Evolutionary conservation across 2,113 vertebrate genomes (phyloP), one percentile per base, ranked within the genome.

Genomic region (Genyomyrus donnyi): DNA sequence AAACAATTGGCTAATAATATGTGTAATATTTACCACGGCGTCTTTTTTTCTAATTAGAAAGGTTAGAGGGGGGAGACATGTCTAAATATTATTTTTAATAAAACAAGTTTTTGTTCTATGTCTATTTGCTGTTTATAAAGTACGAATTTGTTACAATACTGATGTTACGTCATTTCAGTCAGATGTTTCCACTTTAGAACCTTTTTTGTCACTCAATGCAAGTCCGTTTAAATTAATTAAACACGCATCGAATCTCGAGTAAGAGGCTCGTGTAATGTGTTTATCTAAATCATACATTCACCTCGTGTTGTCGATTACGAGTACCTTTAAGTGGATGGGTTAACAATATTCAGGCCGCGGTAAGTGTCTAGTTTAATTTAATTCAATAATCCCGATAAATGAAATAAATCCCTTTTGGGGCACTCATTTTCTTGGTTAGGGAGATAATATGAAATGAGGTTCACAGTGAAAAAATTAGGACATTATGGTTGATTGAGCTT

Each of bases 361-460:
- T 95, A 95, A 94, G 95, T 96, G 96, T 96, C 96, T 95, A 91
- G 93, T 96, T 96, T 96, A 96, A 96, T 97, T 97, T 96, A 97
- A 97, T 97, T 97, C 95, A 96, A 97, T 96, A 96, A 96, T 96
- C 95, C 95, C 87, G 93, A 96, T 96, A 96, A 96, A 96, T 96
- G 96, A 96, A 97, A 96, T 96, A 95, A 97, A 96, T 97, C 95
- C 96, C 96, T 96, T 95, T 92, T 96, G 96, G 96, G 96, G 96
- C 95, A 95, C 93, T 93, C 95, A 93, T 95, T 96, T 90, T 94
- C 95, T 96, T 95, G 95, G 95, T 94, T 95, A 93, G 94, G 85
- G 95, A 95, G 96, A 97, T 96, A 96, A 96, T 95, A 94, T 94
- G 95, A 96, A 97, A 97, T 96, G 95, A 96, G 96, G 94, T 96